Evolutionary conservation across 1,140 invertebrate species (phyloP), one percentile per base, ranked within the genome.

Genomic region (Rhagoletis zephyria): DNA sequence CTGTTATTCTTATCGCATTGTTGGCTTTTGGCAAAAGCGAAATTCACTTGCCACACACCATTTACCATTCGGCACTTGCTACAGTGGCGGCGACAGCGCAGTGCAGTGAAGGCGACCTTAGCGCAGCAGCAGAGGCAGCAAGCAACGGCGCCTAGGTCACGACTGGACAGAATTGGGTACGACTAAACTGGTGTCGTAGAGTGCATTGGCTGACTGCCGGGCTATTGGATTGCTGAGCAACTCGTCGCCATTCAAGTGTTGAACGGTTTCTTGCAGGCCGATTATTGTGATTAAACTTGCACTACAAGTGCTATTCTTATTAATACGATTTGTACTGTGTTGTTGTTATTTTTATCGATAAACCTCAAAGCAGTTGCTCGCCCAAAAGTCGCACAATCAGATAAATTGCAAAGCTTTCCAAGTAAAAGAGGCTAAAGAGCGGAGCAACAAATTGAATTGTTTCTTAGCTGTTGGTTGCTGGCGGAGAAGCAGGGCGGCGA

Each of bases 41-140:
- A 81, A 81, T 81, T 42, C 74, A 81, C 74, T 81, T 81, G 74
- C 74, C 48, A 81, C 74, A 81, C 74, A 48, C 45, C 74, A 81
- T 81, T 81, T 81, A 42, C 74, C 74, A 81, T 56, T 56, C 74
- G 48, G 48, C 48, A 81, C 74, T 81, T 81, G 74, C 14, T 48
- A 81, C 48, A 19, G 74, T 56, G 48, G 74, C 74, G 48, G 74
- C 74, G 14, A 56, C 48, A 56, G 42, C 70, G 19, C 48, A n/a
- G 48, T n/a, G 61, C 61, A 4, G n/a, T 7, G 9, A 2, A 19
- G 16, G 70, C 48, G 48, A 56, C 48, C 74, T 81, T 16, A 19
- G 2, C 5, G 4, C 16, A 10, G 74, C 48, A 19, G 19, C 56
- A 12, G 45, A n/a, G 48, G 74, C 42, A n/a, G 74, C 42, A n/a